Percentiles rank a stretch among this genome's conserved stretches.
These are phyloP conservation scores for Gari tellinella DNA, from an alignment of 2,888 invertebrate species.

Conservation along the genomic window DNA sequence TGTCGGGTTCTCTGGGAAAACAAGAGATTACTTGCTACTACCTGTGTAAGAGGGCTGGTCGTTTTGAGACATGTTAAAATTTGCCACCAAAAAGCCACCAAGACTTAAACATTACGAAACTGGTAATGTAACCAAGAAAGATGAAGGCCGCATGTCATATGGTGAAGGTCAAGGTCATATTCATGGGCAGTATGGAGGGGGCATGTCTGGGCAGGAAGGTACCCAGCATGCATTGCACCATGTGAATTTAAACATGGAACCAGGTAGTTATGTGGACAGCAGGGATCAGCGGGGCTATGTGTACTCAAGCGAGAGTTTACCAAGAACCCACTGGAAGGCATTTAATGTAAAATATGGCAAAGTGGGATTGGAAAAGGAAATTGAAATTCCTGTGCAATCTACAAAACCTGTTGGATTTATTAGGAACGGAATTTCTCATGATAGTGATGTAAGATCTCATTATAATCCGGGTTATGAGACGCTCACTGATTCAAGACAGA, in stretches of 20 bases:
- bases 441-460: conserved; percentile 42
- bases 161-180: conserved; percentile 22
- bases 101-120: conserved; percentile 53
- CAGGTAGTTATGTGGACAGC: no score
- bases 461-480: conserved; percentile 37
- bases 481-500: neutral
- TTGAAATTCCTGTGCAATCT: conserved; percentile 15
- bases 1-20: no score
- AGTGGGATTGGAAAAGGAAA: conserved; percentile 53
- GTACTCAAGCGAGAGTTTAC: no score
- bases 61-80: conserved; percentile 69
- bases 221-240: no score
- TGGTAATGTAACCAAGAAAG: conserved; percentile 17
- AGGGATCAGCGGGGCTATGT: no score
- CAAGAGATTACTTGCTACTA: no score
- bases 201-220: no score
- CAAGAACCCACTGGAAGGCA: conserved; percentile 35
- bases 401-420: conserved; percentile 37
- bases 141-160: conserved; percentile 12
- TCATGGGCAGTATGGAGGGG: conserved; percentile 2
- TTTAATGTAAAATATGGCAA: conserved; percentile 57
- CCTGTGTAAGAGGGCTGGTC: no score
- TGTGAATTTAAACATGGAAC: no score
- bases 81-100: conserved; percentile 75
- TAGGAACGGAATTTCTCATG: conserved; percentile 22